Base-by-base conservation (phyloP, 2,888 invertebrate genomes). In the Parnassius smintheus region DNA sequence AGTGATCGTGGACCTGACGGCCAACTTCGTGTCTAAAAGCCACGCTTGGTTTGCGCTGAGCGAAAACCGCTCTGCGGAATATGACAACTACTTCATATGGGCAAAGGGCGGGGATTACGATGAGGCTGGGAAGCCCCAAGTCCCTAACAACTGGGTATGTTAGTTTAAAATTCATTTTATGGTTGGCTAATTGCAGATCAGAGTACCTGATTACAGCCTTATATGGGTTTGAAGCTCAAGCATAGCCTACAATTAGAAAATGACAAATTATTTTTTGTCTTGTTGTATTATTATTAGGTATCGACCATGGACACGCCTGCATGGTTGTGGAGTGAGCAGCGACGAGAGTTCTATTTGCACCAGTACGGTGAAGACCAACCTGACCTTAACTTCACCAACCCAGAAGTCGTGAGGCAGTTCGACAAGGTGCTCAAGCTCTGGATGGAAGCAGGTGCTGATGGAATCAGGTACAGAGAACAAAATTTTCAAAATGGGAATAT, bases 1-100 rank as follows among this genome's bases (percentile, higher is more conserved):
- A 50, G 87, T 96, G 35, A 93, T 97, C 52, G 91, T 97, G 64
- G 96, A 96, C 72, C 81, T 97, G 69, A 94, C 95, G 25, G 96
- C 97, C 0, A 95, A 96, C 81, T 94, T 93, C 80, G 95, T 96
- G 18, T 88, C 93, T 2, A 85, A 93, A 53, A 85, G 93, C 2
- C 96, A 96, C 76, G 78, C 84, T 1, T 96, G 98, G 95, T 96
- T 98, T 85, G 77, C 89, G 41, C 89, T 93, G 67, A 95, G 96
- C 50, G 87, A 93, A 60, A 85, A 91, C 58, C 88, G 86, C 13
- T 89, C 93, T 18, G 91, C 90, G 2, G 92, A 92, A 0, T 97
- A 94, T 77, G 92, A 91, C 0, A 92, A 95, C 71, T 98, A 95
- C 79, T 98, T 97, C 80, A 92, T 97, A 22, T 98, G 98, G 98